Conservation (phyloP, 1,140 invertebrate species). For the Ylistrum balloti region DNA sequence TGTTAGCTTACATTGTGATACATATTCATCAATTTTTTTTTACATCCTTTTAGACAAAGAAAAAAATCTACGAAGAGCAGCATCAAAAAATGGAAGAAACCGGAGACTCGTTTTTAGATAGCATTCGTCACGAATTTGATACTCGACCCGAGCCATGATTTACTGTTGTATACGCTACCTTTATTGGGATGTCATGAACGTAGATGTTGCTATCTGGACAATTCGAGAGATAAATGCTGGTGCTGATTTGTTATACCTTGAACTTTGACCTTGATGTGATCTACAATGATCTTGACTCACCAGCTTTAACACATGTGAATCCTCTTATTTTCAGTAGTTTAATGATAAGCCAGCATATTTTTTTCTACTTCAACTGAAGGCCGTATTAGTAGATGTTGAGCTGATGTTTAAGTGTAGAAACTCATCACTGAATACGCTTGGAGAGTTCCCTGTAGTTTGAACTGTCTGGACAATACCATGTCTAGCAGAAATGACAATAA, state of each 20-base stretch:
- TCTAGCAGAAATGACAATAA: too few species aligned
- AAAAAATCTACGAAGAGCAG: conserved; percentile 71
- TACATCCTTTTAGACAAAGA: conserved; percentile 70
- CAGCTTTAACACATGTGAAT: neutral
- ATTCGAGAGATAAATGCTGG: neutral
- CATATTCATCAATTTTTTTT: neutral
- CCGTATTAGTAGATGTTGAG: neutral
- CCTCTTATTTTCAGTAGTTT: neutral
- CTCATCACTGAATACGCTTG: too few species aligned
- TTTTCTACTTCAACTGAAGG: neutral
- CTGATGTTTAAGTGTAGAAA: too few species aligned
- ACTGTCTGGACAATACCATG: too few species aligned
- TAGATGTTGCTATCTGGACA: neutral
- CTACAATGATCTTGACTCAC: neutral
- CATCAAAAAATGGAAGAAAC: conserved; percentile 71
- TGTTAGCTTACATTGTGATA: too few species aligned
- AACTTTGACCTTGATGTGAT: neutral
- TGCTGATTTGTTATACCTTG: neutral
- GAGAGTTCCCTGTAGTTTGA: too few species aligned
- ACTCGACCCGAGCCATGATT: conserved; percentile 36
- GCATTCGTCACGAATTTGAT: conserved; percentile 71
- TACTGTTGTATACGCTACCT: neutral
- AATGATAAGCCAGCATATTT: neutral
- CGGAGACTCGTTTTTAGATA: conserved; percentile 75
- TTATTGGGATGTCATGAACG: neutral